These are phyloP conservation scores for Leucania comma DNA, from an alignment of 2,888 invertebrate genomes.

Conservation along the genomic window DNA sequence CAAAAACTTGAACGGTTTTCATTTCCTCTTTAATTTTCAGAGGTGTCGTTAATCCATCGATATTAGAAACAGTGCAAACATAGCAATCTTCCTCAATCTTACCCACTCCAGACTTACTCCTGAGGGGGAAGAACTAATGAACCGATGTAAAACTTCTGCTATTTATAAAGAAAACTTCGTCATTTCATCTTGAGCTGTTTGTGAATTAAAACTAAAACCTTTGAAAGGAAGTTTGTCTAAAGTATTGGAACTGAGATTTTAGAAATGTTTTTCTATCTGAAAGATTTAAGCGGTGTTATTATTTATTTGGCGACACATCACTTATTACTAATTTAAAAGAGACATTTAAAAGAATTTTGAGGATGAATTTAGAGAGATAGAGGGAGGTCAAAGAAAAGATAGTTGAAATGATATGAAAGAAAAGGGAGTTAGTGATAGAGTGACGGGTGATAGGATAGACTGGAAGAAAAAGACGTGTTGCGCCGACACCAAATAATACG, in stretches of 20 bases:
- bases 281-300: not conserved
- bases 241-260: slow-evolving; percentile 34
- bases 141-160: slow-evolving; percentile 74
- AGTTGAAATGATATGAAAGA: no score
- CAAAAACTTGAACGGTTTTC: slow-evolving; percentile 72
- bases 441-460: no score
- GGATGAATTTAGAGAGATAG: no score
- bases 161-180: slow-evolving; percentile 69
- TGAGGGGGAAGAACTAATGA: slow-evolving; percentile 82
- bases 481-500: no score
- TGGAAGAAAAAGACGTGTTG: no score
- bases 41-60: slow-evolving; percentile 86
- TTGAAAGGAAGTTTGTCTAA: slow-evolving; percentile 39
- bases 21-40: slow-evolving; percentile 85
- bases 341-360: no score
- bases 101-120: slow-evolving; percentile 57
- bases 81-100: slow-evolving; percentile 71
- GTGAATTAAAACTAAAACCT: slow-evolving; percentile 53
- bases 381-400: no score
- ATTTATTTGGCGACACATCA: no score
- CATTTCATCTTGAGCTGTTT: slow-evolving; percentile 58
- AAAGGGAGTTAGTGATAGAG: no score
- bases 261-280: slow-evolving; percentile 1
- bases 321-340: no score
- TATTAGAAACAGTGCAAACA: slow-evolving; percentile 85